These are phyloP conservation scores for Tangara arthus DNA, from an alignment of 2,797 vertebrate genomes.

Conservation along the genomic window DNA sequence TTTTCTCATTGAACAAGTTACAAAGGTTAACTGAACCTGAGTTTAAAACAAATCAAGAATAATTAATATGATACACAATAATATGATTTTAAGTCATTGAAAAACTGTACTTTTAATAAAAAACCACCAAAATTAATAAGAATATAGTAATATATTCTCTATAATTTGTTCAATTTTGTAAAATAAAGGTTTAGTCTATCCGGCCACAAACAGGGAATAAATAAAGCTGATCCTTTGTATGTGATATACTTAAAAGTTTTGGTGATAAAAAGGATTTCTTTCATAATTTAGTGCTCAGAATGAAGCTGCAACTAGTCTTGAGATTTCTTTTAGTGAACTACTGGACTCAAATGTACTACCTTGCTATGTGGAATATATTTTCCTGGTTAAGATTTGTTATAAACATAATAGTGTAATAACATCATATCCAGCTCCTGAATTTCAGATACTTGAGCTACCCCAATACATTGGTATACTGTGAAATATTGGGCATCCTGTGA, in stretches of 20 bases:
- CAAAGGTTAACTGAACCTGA: slow-evolving; percentile 60
- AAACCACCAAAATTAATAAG: neutral
- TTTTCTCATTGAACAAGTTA: slow-evolving; percentile 60
- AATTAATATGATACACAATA: neutral
- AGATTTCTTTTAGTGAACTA: neutral
- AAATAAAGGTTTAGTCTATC: neutral
- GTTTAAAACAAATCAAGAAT: neutral
- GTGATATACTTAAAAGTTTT: neutral
- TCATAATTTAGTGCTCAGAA: neutral
- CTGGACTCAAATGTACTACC: neutral
- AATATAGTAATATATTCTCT: neutral
- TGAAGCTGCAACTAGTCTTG: neutral
- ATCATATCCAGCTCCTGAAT: neutral
- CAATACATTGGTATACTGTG: neutral
- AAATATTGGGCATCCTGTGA: neutral
- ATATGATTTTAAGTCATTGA: neutral
- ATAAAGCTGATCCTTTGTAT: neutral
- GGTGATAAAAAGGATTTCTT: neutral
- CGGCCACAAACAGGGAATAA: neutral
- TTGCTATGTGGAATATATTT: neutral
- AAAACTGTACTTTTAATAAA: neutral
- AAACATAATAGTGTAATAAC: neutral
- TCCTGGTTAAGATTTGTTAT: neutral
- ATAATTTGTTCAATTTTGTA: neutral
- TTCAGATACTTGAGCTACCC: neutral